A percentile compares a stretch with the other conserved stretches of the same genome.
These are phyloP conservation scores for Anneissia japonica DNA, from an alignment of 35 echinoderm and acorn worm genomes.

Conservation along the genomic window DNA sequence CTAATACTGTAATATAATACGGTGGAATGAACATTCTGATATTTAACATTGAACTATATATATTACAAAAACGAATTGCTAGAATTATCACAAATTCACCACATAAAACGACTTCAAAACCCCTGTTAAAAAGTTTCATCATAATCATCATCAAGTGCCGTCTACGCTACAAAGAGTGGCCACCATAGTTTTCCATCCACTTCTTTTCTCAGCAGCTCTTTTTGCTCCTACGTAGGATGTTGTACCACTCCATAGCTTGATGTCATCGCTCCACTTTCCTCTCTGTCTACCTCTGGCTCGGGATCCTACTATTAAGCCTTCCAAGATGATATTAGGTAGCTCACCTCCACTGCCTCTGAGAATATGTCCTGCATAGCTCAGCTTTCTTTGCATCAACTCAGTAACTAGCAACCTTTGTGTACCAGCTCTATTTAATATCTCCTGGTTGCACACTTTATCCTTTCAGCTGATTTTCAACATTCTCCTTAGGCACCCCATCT, in stretches of 20 bases:
- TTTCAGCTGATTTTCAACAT: not conserved
- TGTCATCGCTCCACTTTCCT: slow-evolving; percentile 9
- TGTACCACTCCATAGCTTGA: not conserved
- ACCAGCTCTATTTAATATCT: not conserved
- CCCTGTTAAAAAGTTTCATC: too few relatives aligned
- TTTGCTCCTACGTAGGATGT: not conserved
- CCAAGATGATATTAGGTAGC: not conserved
- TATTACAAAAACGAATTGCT: too few relatives aligned
- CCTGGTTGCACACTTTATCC: not conserved
- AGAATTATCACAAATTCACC: too few relatives aligned
- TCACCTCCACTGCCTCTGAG: not conserved
- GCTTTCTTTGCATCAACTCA: not conserved
- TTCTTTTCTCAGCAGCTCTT: not conserved
- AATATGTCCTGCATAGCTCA: not conserved
- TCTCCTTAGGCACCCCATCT: not conserved
- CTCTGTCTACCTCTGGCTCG: slow-evolving; percentile 8
- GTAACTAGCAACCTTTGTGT: not conserved
- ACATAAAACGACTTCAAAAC: too few relatives aligned
- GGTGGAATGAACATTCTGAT: too few relatives aligned
- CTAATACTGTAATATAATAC: too few relatives aligned
- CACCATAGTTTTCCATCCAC: not conserved
- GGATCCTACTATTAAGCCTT: not conserved
- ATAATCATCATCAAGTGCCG: too few relatives aligned
- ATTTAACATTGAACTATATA: too few relatives aligned
- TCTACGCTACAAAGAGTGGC: too few relatives aligned